Evolutionary conservation across 2,113 vertebrate genomes (phyloP).

Genomic region (Grus americana): DNA sequence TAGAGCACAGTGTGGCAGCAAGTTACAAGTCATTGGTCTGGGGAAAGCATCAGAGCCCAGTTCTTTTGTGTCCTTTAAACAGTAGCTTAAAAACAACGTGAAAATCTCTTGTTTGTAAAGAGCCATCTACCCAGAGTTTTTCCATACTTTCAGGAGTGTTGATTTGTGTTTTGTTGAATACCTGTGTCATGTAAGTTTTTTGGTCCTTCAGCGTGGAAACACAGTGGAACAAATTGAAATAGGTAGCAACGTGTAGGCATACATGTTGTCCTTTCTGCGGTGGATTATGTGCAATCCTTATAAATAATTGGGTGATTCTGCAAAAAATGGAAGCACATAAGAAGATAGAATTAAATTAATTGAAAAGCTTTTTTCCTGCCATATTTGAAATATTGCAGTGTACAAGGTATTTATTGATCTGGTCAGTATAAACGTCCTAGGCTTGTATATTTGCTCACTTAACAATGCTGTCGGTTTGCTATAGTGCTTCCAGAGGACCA

Average conservation of each 20-base stretch:
- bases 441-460: neutral
- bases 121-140: neutral
- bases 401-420: neutral
- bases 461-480: neutral
- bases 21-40: neutral
- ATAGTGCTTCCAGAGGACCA: neutral
- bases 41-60: neutral
- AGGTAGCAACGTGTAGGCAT: neutral
- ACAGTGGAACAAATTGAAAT: neutral
- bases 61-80: neutral
- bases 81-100: neutral
- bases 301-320: neutral
- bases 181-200: neutral
- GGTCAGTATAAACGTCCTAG: neutral
- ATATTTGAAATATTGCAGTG: neutral
- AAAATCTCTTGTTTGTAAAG: neutral
- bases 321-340: neutral
- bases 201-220: neutral
- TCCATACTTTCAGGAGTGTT: neutral
- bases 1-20: neutral
- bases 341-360: neutral
- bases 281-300: neutral
- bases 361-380: rapidly evolving
- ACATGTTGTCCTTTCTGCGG: neutral
- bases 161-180: neutral